These are phyloP conservation scores for Ptycholaimellus sp. DNA, from an alignment of 2,888 invertebrate species.

Conservation along the genomic window DNA sequence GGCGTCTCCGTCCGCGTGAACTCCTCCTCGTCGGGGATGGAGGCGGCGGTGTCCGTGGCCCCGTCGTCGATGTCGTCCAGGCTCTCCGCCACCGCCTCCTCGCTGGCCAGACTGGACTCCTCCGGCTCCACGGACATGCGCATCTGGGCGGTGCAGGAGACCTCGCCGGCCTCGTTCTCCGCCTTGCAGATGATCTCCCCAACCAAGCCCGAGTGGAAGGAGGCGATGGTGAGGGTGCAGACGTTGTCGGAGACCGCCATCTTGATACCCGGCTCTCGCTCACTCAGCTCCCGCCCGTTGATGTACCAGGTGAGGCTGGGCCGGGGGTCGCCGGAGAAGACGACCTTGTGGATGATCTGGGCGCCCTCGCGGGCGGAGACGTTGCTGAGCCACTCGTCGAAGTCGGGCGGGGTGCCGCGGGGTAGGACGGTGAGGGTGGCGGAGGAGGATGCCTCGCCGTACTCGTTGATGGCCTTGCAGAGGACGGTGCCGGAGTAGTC, in stretches of 20 bases:
- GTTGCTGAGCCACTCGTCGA: constrained; percentile 24
- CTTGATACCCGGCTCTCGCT: constrained; percentile 41
- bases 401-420: constrained; percentile 25
- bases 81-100: constrained; percentile 16
- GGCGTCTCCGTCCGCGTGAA: constrained; percentile 21
- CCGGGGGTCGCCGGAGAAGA: constrained; percentile 24
- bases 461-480: constrained; percentile 17
- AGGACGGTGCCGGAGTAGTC: constrained; percentile 23
- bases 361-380: constrained; percentile 12
- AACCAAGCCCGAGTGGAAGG: constrained; percentile 19
- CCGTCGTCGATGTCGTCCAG: too few relatives aligned
- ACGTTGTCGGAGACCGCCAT: constrained; percentile 49
- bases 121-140: constrained; percentile 21
- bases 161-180: constrained; percentile 27
- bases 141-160: constrained; percentile 24
- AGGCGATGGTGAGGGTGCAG: constrained; percentile 48
- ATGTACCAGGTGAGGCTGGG: constrained; percentile 36
- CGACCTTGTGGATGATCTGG: constrained; percentile 14
- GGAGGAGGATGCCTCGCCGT: constrained; percentile 39
- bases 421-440: constrained; percentile 52
- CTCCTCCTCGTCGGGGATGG: too few relatives aligned
- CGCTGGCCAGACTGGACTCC: constrained; percentile 20
- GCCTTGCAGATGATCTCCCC: constrained; percentile 27
- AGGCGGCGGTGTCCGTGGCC: too few relatives aligned
- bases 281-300: constrained; percentile 43